Conservation (phyloP, 1,140 invertebrate genomes). For the Drosophila watanabei region DNA sequence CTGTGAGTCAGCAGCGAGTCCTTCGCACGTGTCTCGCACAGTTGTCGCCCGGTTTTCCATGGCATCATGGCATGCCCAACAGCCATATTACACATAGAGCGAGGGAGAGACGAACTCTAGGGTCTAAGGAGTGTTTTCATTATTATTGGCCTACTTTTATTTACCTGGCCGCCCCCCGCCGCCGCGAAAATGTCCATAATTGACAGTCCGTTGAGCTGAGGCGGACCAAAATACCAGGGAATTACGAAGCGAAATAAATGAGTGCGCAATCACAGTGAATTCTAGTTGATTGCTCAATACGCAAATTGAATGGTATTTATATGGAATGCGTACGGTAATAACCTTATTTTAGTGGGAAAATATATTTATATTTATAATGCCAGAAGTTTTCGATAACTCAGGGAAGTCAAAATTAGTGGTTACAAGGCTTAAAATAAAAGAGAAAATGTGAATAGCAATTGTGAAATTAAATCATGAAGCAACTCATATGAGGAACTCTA, state of each 20-base stretch:
- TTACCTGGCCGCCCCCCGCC: conserved; percentile 26
- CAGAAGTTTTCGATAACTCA: no score
- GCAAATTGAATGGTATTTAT: conserved; percentile 50
- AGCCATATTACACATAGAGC: conserved; percentile 19
- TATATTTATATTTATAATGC: no score
- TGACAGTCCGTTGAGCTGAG: no score
- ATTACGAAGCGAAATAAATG: conserved; percentile 48
- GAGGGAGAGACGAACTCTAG: not conserved
- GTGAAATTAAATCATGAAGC: no score
- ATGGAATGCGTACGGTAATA: not conserved
- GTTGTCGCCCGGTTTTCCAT: conserved; percentile 24
- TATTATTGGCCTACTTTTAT: conserved; percentile 56
- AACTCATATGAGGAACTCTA: no score
- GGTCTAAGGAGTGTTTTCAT: conserved; percentile 38
- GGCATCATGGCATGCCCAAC: conserved; percentile 50
- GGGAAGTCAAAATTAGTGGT: no score
- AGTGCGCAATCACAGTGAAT: conserved; percentile 59
- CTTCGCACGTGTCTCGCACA: conserved; percentile 47
- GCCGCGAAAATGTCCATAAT: conserved; percentile 49
- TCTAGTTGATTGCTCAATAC: conserved; percentile 75
- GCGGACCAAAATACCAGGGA: conserved; percentile 47
- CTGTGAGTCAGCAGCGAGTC: conserved; percentile 48
- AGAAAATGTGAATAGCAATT: no score
- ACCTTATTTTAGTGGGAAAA: not conserved
- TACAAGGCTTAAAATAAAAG: no score